Conservation (phyloP, 2,113 vertebrate genomes). For the Phycodurus eques region DNA sequence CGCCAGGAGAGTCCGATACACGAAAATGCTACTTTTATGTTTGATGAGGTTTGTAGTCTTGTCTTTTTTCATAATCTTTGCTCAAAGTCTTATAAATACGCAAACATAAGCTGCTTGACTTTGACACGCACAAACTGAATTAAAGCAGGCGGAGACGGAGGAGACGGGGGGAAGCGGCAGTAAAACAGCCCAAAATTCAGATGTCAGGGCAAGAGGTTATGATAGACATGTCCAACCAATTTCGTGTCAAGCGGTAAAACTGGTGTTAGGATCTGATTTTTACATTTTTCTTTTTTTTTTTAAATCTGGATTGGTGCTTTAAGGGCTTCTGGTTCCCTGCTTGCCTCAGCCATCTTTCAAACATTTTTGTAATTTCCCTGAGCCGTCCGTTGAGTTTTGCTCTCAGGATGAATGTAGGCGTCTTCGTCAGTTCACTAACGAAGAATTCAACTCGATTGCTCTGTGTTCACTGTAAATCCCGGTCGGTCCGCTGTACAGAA, state of each 20-base stretch:
- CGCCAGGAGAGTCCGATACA: not conserved
- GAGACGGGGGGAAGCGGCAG: not conserved
- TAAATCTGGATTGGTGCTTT: conserved; percentile 40
- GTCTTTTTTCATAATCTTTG: not conserved
- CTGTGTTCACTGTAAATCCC: conserved; percentile 33
- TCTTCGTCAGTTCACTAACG: conserved; percentile 22
- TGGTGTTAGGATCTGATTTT: not conserved
- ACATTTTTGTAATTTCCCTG: not conserved
- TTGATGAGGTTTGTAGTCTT: not conserved
- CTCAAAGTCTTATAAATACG: not conserved
- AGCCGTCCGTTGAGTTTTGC: conserved; percentile 18
- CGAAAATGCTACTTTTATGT: not conserved
- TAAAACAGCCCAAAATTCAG: not conserved
- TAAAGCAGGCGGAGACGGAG: not conserved
- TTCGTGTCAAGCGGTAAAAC: no score
- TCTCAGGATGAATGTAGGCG: conserved; percentile 69
- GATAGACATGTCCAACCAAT: no score
- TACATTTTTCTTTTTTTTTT: not conserved
- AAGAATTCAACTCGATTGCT: conserved; percentile 32
- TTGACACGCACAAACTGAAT: not conserved
- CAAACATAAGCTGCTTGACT: not conserved
- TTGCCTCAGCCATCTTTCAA: conserved; percentile 28
- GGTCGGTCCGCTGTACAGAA: conserved; percentile 32
- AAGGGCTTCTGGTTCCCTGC: conserved; percentile 42
- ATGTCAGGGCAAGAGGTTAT: not conserved